A percentile compares a stretch with the other conserved stretches of the same genome.
phyloP scores from a whole-genome alignment of 37 sponge, comb jelly and placozoan species.

The Cliona cf. orientalis region DNA sequence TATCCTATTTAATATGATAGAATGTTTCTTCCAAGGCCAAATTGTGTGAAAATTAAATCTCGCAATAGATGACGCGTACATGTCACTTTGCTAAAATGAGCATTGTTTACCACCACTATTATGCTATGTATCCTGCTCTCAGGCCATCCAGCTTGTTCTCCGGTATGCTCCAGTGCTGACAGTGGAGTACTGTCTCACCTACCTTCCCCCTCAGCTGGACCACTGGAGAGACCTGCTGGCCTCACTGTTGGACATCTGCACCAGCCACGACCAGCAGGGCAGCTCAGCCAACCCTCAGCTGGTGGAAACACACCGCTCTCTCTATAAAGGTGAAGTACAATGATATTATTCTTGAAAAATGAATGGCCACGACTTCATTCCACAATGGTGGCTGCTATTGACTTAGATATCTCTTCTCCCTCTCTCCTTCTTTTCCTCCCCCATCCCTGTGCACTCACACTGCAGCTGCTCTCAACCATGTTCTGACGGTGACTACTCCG shows the following conservation, averaged over 20 bases:
- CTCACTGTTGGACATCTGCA: slow-evolving; percentile 8
- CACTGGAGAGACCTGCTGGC: slow-evolving; percentile 39
- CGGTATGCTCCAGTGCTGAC: background rate
- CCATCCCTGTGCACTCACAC: too few relatives aligned
- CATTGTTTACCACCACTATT: background rate
- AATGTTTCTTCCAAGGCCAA: too few relatives aligned
- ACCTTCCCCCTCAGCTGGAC: slow-evolving; percentile 9
- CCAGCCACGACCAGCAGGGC: background rate
- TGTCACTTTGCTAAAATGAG: background rate
- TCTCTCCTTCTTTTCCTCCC: background rate
- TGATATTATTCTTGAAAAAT: background rate
- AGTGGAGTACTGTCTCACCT: slow-evolving; percentile 47
- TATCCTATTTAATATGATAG: too few relatives aligned
- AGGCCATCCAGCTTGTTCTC: slow-evolving; percentile 8
- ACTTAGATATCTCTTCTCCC: background rate
- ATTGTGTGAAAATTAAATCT: too few relatives aligned
- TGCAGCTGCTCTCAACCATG: slow-evolving; percentile 52
- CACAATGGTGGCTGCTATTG: background rate
- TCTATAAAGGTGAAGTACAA: slow-evolving; percentile 26
- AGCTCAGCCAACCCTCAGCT: background rate
- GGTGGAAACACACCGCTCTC: background rate
- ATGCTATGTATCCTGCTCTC: background rate
- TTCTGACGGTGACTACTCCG: slow-evolving; percentile 43
- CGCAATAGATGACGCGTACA: too few relatives aligned
- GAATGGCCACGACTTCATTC: background rate